phyloP scores from a whole-genome alignment of 2,797 vertebrate genomes.

The Gobio occitaniae region DNA sequence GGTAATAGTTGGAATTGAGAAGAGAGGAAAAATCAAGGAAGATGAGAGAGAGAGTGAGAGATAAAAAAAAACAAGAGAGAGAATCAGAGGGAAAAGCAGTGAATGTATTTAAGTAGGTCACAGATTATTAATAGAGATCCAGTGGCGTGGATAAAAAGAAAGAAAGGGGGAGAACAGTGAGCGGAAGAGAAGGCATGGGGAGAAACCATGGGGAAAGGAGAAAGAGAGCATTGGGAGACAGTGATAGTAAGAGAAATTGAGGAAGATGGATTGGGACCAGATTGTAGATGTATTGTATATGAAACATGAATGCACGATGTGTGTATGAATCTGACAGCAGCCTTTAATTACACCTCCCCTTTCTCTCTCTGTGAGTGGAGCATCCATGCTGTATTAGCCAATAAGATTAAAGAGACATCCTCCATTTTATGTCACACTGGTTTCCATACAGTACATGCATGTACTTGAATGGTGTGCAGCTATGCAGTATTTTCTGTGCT shows the following conservation, averaged over 20 bases:
- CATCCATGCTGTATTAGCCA: conserved; percentile 31
- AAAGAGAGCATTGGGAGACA: conserved; percentile 46
- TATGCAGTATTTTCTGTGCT: background rate
- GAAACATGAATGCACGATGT: conserved; percentile 50
- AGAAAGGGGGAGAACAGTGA: conserved; percentile 57
- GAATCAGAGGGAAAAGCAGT: conserved; percentile 71
- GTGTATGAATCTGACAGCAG: conserved; percentile 48
- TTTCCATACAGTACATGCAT: conserved; percentile 1
- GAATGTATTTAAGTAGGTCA: conserved; percentile 87
- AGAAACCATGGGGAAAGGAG: conserved; percentile 57
- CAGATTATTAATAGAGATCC: conserved; percentile 87
- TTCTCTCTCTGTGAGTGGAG: conserved; percentile 27
- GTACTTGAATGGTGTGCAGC: background rate
- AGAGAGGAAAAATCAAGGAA: conserved; percentile 34
- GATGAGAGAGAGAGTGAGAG: conserved; percentile 49
- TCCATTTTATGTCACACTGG: conserved; percentile 51
- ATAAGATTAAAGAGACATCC: conserved; percentile 38
- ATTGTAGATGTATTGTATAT: conserved; percentile 59
- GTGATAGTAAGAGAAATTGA: conserved; percentile 58
- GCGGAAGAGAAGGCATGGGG: conserved; percentile 55
- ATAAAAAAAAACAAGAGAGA: conserved; percentile 50
- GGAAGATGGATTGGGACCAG: conserved; percentile 75
- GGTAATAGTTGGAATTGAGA: conserved; percentile 25
- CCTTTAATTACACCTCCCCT: conserved; percentile 41
- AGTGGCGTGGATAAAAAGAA: conserved; percentile 81